These are phyloP conservation scores for Gasterosteus nipponicus DNA, from an alignment of 2,113 vertebrate genomes.

Conservation along the genomic window DNA sequence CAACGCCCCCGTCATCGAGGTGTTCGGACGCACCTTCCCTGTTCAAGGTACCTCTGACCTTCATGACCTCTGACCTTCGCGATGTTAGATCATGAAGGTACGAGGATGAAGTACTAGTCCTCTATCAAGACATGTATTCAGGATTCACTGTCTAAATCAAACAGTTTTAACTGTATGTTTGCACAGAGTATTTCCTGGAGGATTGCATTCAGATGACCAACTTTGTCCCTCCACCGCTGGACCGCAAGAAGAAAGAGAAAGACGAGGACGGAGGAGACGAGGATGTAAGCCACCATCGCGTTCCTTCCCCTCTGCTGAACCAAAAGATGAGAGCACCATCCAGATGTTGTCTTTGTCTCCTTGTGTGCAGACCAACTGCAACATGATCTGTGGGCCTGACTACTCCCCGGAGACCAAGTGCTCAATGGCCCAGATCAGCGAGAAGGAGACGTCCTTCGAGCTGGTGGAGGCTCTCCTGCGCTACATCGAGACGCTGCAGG, in stretches of 20 bases:
- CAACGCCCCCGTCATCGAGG: conserved; percentile 92
- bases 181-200: conserved; percentile 93
- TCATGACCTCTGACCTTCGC: not conserved
- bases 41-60: conserved; percentile 86
- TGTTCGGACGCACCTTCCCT: conserved; percentile 91
- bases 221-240: conserved; percentile 90
- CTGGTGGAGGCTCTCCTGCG: conserved; percentile 92
- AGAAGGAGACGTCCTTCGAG: conserved; percentile 95
- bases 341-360: not conserved
- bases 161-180: not conserved
- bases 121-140: not conserved
- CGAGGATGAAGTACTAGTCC: too few relatives aligned
- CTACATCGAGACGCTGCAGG: conserved; percentile 92
- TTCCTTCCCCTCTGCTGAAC: too few relatives aligned
- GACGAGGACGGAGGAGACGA: conserved; percentile 93
- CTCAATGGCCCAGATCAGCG: conserved; percentile 90
- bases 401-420: conserved; percentile 89
- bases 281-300: conserved; percentile 78
- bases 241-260: conserved; percentile 94
- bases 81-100: not conserved
- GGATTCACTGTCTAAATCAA: not conserved
- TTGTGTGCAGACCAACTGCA: conserved; percentile 88
- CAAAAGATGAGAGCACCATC: not conserved
- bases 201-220: conserved; percentile 97
- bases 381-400: conserved; percentile 87